Conservation (phyloP, 2,888 invertebrate genomes). For the Nasonovia ribisnigri region DNA sequence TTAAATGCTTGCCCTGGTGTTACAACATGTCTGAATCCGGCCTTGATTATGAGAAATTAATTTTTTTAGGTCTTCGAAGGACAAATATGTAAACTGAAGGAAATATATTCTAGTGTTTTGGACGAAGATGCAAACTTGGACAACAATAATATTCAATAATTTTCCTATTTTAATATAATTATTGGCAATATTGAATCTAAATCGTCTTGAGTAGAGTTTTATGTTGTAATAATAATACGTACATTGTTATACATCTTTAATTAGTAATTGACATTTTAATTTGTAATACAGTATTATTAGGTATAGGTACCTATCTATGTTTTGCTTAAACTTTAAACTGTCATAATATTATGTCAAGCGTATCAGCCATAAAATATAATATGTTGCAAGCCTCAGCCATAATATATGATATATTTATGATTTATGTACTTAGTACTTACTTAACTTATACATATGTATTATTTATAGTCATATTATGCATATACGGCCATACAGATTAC, state of each 20-base stretch:
- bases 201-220: background rate
- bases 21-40: background rate
- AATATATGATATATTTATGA: too few species aligned
- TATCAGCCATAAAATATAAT: background rate
- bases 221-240: background rate
- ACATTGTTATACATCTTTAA: background rate
- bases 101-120: background rate
- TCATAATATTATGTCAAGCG: too few species aligned
- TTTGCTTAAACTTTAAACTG: background rate
- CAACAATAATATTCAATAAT: background rate
- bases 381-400: too few species aligned
- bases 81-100: background rate
- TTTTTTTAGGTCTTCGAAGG: constrained; percentile 27
- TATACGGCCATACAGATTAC: too few species aligned
- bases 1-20: background rate
- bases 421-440: too few species aligned
- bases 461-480: too few species aligned
- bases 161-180: background rate
- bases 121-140: background rate
- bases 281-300: background rate
- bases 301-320: background rate
- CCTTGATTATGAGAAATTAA: background rate
- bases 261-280: background rate
- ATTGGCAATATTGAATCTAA: background rate
- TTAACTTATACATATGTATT: too few species aligned